Evolutionary conservation across 2,797 vertebrate genomes (phyloP).

Genomic region (Sternarchorhynchus goeldii): DNA sequence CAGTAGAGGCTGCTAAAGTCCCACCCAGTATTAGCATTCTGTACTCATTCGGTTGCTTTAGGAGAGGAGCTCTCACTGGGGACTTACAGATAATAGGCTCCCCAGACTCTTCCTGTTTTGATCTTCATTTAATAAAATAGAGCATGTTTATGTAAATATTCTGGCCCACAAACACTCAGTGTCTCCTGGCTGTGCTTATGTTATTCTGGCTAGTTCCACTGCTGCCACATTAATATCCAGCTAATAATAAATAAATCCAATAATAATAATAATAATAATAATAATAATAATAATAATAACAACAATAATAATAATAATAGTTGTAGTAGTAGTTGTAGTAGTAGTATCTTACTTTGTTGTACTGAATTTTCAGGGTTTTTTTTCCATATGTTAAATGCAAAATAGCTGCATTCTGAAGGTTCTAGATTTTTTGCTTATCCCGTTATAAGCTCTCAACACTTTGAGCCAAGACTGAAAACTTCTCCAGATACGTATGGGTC

Average conservation of each 20-base stretch:
- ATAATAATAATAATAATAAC: neutral
- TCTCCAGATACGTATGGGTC: too few relatives aligned
- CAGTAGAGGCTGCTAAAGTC: conserved; percentile 72
- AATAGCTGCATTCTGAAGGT: too few relatives aligned
- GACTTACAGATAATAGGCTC: conserved; percentile 70
- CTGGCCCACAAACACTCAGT: conserved; percentile 26
- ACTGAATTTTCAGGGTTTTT: too few relatives aligned
- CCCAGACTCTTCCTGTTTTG: conserved; percentile 67
- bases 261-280: neutral
- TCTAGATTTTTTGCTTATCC: too few relatives aligned
- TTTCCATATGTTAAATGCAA: neutral
- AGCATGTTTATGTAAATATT: conserved; percentile 40
- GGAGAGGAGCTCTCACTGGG: conserved; percentile 61
- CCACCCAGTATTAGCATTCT: conserved; percentile 52
- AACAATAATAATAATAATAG: neutral
- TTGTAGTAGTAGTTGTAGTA: neutral
- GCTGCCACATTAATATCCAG: neutral
- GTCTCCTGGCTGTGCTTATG: neutral
- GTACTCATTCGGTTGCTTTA: conserved; percentile 52
- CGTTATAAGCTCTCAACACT: too few relatives aligned
- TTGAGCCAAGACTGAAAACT: too few relatives aligned
- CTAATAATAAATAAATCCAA: neutral
- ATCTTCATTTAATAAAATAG: conserved; percentile 55
- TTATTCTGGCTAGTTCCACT: neutral
- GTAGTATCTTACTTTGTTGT: too few relatives aligned